Base-by-base conservation (phyloP, 2,113 vertebrate genomes). In the Oenanthe oenanthe region DNA sequence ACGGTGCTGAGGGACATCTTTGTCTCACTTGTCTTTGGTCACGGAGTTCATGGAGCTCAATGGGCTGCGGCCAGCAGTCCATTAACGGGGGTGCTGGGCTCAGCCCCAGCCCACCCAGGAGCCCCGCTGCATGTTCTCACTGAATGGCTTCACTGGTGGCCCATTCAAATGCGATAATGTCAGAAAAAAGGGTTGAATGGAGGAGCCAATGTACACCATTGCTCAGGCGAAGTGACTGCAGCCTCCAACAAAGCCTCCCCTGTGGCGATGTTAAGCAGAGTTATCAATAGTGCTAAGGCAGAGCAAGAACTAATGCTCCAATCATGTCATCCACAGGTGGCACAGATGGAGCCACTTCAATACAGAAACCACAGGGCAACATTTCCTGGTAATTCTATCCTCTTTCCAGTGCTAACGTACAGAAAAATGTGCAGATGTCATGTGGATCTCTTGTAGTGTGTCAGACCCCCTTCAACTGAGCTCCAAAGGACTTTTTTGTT, bases 71-170 rank as follows among this genome's bases (percentile, higher is more conserved):
- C 96, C 63, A 53, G 87, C 97, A 98, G 98, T 98, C 98, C 98
- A 98, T 98, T 98, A 98, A 98, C 73, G 4, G 96, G 97, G 96
- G 92, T 97, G 98, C 98, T 96, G 96, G 92, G 97, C 96, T 88
- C 95, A 65, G 97, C 54, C 89, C 96, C 29, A 9, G 98, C 97
- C 98, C 98, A 98, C 98, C 98, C 98, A 98, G 97, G 97, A 98
- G 97, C 93, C 97, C 97, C 3, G 53, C 97, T 96, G 97, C 97
- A 97, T 97, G 97, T 97, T 97, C 95, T 95, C 65, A 29, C 51
- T 98, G 97, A 98, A 98, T 97, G 97, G 97, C 98, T 98, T 98
- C 98, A 96, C 98, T 97, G 98, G 98, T 98, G 98, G 98, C 98
- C 98, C 97, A 98, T 98, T 98, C 96, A 98, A 97, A 98, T 96